Percentiles rank a stretch among this genome's conserved stretches.
Evolutionary conservation across 2,888 invertebrate genomes (phyloP).

Genomic region (Anaspis maculata): DNA sequence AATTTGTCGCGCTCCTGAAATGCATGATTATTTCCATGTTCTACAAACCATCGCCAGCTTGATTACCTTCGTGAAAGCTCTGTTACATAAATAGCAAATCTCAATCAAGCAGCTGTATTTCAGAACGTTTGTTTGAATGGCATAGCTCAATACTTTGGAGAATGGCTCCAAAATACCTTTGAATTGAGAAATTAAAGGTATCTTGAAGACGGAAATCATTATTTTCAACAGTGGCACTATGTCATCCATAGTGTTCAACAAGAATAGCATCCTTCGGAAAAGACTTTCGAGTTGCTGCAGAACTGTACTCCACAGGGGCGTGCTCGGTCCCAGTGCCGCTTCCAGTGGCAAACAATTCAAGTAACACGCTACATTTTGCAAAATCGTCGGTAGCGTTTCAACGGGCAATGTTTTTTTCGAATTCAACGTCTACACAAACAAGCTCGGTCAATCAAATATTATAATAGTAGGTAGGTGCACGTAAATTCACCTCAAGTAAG

Average conservation of each 20-base stretch:
- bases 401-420: constrained; percentile 66
- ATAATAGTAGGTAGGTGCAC: constrained; percentile 6
- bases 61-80: constrained; percentile 73
- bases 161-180: constrained; percentile 92
- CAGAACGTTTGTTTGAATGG: constrained; percentile 82
- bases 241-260: constrained; percentile 62
- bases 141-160: constrained; percentile 86
- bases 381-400: constrained; percentile 65
- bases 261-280: constrained; percentile 66
- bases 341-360: constrained; percentile 86
- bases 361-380: constrained; percentile 89
- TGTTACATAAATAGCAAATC: constrained; percentile 81
- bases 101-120: constrained; percentile 75
- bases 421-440: constrained; percentile 58
- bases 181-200: constrained; percentile 73
- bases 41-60: too few species aligned
- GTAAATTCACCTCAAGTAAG: constrained; percentile 62
- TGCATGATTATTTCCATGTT: constrained; percentile 1
- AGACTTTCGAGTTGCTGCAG: constrained; percentile 81
- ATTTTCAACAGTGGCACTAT: constrained; percentile 64
- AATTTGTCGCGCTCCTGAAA: constrained; percentile 85
- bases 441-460: too few species aligned
- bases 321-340: constrained; percentile 57
- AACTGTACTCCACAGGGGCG: constrained; percentile 70
- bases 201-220: constrained; percentile 70